Base-by-base conservation (phyloP, 2,888 invertebrate species). In the Drosophila picticornis region DNA sequence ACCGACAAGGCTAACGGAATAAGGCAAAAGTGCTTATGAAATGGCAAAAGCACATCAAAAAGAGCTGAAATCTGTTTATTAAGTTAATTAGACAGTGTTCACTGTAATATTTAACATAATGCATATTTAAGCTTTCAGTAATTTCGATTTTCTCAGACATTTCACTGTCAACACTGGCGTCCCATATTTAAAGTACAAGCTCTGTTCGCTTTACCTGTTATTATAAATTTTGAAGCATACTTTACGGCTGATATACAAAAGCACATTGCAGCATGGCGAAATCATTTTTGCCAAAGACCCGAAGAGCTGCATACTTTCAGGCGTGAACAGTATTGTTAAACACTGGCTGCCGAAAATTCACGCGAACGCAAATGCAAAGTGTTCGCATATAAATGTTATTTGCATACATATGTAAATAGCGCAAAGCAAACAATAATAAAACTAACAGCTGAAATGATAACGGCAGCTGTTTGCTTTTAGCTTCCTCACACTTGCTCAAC, bases 151-250 rank as follows among this genome's bases (percentile, higher is more conserved):
- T 46, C 46, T 40, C 27, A 31, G 13, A 10, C 51, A n/a, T 38
- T 56, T 36, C 11, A 22, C 11, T 50, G 19, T 36, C 25, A 32
- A 79, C 55, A 66, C 27, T 73, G 6, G 48, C 52, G 40, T 60
- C 53, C 31, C 58, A n/a, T 2, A 58, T 51, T 43, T 32, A 29
- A 19, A 29, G 29, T 6, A 29, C 51, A n/a, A 13, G 29, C 29
- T n/a, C 3, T 4, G 6, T 19, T 31, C 13, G 4, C 16, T 19
- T 22, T 32, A 0, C 13, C 2, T n/a, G 25, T 1, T 50, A 1
- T 9, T 19, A 1, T 9, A 19, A 56, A 31, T 51, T 63, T 34
- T n/a, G 36, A 19, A 55, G 84, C 84, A 85, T 75, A 61, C 86
- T 84, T 81, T 60, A 9, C 38, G 78, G 84, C 80, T 38, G 58